Base-by-base conservation (phyloP, 2,113 vertebrate genomes). In the Grus americana region DNA sequence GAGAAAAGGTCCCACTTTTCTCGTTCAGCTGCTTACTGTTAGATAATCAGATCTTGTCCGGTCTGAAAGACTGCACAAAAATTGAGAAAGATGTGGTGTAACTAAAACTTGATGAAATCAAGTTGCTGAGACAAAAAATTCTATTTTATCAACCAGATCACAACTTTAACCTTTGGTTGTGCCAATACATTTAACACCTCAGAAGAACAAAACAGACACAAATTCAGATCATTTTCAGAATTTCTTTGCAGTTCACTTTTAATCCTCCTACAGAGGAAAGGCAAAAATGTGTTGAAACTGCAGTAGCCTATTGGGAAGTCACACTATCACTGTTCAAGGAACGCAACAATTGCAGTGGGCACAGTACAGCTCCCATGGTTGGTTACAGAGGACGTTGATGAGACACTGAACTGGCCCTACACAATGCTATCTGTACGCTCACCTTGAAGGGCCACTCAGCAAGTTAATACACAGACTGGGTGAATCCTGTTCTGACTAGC, bases 401-500 rank as follows among this genome's bases (percentile, higher is more conserved):
- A 84, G 58, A 78, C n/a, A 57, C 44, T 55, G 7, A 76, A 38
- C 55, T 44, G 44, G 21, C 70, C 86, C 70, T 42, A 58, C 34
- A 91, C 61, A 44, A 50, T 9, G 34, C 42, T 65, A 67, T 30
- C 55, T 62, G 34, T 10, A 12, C 8, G 63, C 67, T 91, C 70
- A 83, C 49, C 84, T 40, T 38, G 86, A 87, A 87, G 78, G 50
- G 81, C 78, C 5, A 61, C 71, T 85, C 62, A 71, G 29, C 71
- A 79, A 93, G 91, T 72, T 65, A 84, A 86, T 19, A 46, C 71
- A 78, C 29, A 59, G 47, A 34, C 61, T 9, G 78, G 49, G 78
- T 40, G 89, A 92, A 95, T 93, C 88, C 91, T 91, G 91, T 91
- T 86, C 87, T 57, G 61, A 93, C 87, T 90, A 92, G 88, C 34